Conservation (phyloP, 2,797 vertebrate species). For the Manis crassicaudata region DNA sequence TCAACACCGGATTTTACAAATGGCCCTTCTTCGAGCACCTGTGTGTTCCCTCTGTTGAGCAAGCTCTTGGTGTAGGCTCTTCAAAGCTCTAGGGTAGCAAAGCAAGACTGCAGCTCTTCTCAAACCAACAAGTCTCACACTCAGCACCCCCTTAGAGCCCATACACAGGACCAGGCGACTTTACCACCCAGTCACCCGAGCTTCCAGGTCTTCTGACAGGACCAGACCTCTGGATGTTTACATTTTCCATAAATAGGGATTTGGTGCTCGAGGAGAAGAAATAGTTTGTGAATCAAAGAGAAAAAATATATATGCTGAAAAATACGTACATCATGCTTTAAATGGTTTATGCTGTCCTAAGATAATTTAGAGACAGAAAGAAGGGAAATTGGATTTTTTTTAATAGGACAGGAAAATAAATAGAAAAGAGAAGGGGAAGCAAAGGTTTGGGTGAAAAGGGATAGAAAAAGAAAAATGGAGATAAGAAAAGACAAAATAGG, state of each 20-base stretch:
- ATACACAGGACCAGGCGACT: neutral
- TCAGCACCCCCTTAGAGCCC: neutral
- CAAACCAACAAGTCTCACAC: neutral
- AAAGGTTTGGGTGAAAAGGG: neutral
- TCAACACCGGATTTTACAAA: neutral
- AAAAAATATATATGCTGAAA: neutral
- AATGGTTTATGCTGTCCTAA: neutral
- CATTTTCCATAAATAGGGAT: neutral
- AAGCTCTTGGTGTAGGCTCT: neutral
- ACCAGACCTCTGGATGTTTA: neutral
- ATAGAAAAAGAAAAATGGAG: neutral
- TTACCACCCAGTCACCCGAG: neutral
- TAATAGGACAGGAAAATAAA: neutral
- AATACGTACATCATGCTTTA: neutral
- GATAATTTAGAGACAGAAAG: neutral
- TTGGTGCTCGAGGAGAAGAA: neutral
- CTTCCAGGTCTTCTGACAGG: neutral
- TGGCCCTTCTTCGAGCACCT: neutral
- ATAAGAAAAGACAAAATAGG: neutral
- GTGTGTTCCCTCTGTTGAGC: neutral
- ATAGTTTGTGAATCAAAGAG: neutral
- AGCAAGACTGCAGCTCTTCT: neutral
- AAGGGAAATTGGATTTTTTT: neutral
- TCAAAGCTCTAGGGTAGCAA: neutral
- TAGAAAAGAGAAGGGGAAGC: neutral